These are phyloP conservation scores for Chiloscyllium plagiosum DNA, from an alignment of 2,113 vertebrate species.

Conservation along the genomic window DNA sequence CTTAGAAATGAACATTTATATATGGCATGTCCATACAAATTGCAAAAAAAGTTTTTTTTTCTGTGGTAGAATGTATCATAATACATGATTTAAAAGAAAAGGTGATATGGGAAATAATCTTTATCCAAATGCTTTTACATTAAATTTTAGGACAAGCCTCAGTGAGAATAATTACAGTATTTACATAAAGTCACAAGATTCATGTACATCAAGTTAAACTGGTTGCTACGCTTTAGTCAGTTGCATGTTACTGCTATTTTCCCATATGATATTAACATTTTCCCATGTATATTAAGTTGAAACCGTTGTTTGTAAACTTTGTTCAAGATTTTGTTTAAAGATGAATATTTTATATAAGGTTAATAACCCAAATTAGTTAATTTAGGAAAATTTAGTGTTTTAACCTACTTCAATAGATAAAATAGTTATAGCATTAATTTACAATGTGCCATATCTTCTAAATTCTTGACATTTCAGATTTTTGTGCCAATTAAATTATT, in stretches of 20 bases:
- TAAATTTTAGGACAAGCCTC: not conserved
- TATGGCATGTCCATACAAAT: not conserved
- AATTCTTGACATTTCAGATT: slow-evolving; percentile 1
- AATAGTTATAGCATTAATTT: not conserved
- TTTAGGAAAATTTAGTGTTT: slow-evolving; percentile 8
- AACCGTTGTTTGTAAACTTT: not conserved
- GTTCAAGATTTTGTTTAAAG: not conserved
- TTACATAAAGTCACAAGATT: not conserved
- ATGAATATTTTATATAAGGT: not conserved
- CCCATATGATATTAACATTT: not conserved
- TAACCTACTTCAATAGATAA: not conserved
- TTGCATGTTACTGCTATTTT: not conserved
- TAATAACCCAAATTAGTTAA: not conserved
- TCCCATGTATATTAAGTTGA: not conserved
- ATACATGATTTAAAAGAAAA: not conserved
- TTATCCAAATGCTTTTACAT: not conserved
- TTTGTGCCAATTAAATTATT: slow-evolving; percentile 15
- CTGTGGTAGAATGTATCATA: not conserved
- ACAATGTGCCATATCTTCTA: not conserved
- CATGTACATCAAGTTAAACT: not conserved
- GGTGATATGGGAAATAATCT: not conserved
- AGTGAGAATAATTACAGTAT: not conserved
- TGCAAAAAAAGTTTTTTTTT: not conserved
- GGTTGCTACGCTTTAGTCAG: not conserved
- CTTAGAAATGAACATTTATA: not conserved